Evolutionary conservation across 2,888 invertebrate species (phyloP), one percentile per base, ranked within the genome.

Genomic region (Phoenoteleia sp.): DNA sequence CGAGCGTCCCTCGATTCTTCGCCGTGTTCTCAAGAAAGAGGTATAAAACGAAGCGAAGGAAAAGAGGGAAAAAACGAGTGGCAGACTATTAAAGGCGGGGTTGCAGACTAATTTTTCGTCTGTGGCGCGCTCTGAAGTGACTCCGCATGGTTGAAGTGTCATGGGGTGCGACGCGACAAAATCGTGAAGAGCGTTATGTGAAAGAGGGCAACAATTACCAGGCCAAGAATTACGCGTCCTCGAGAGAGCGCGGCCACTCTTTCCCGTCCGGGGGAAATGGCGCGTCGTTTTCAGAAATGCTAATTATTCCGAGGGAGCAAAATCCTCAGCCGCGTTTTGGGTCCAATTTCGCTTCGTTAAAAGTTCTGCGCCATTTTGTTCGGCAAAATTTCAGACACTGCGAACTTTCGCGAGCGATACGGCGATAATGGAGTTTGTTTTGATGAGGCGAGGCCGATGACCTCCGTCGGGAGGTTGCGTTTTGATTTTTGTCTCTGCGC

Each of bases 181-280:
- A 82, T 75, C 69, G 47, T 82, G 36, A 76, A 82, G 80, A 72
- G 80, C 56, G 58, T 60, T 58, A 39, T 39, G 80, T 67, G 66
- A 69, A 82, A 75, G 76, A 82, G 76, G 76, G 72, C 76, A 82
- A 82, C 82, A 82, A 82, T 82, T 82, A 82, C 82, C 64, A 77
- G 52, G 11, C 60, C 82, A 56, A 71, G 71, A 76, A 82, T 82
- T 76, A 82, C 71, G 82, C 66, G 77, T 47, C 56, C 82, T 82
- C 71, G 33, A 82, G 66, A 29, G 47, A 42, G 71, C 39, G 72
- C 60, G 74, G 17, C 23, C 36, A 27, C 72, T 39, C 29, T 47
- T 17, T 76, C 49, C 54, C 4, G n/a, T n/a, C n/a, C n/a, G n/a
- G n/a, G n/a, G n/a, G 62, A 62, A 75, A 79, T 69, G 79, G 52